Evolutionary conservation across 2,113 vertebrate genomes (phyloP).

Genomic region (Antechinus stuartii): DNA sequence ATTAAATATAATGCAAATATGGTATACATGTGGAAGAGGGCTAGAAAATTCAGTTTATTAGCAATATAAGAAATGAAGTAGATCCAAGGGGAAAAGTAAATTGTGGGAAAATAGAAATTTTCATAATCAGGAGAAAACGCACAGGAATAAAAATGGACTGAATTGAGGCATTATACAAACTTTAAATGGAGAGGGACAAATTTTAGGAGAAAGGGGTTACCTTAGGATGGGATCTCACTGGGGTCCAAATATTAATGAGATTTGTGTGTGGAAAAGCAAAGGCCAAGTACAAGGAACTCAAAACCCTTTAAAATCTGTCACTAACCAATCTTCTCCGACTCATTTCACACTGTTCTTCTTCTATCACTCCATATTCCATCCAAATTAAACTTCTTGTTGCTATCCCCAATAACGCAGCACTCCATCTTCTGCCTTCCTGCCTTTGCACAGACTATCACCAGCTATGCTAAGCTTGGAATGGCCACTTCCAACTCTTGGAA

Average conservation of each 20-base stretch:
- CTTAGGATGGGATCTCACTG: background rate
- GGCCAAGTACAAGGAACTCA: background rate
- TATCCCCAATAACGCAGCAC: background rate
- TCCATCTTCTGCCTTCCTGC: background rate
- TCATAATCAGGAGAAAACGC: background rate
- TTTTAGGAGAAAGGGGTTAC: background rate
- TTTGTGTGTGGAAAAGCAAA: background rate
- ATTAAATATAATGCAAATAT: background rate
- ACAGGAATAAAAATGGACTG: background rate
- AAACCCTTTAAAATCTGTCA: background rate
- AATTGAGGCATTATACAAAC: background rate
- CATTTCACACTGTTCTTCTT: background rate
- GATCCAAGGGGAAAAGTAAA: background rate
- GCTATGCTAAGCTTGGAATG: background rate
- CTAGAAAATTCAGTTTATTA: background rate
- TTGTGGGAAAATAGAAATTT: background rate
- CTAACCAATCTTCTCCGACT: background rate
- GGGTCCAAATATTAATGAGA: background rate
- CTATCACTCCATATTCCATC: background rate
- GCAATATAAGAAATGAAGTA: background rate
- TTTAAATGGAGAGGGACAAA: background rate
- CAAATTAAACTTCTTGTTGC: background rate
- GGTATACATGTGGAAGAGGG: background rate
- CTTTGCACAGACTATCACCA: background rate
- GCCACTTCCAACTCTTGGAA: background rate